Evolutionary conservation across 35 echinoderm and acorn worm genomes (phyloP), one percentile per base, ranked within the genome.

Genomic region (Ophioderma brevispina): DNA sequence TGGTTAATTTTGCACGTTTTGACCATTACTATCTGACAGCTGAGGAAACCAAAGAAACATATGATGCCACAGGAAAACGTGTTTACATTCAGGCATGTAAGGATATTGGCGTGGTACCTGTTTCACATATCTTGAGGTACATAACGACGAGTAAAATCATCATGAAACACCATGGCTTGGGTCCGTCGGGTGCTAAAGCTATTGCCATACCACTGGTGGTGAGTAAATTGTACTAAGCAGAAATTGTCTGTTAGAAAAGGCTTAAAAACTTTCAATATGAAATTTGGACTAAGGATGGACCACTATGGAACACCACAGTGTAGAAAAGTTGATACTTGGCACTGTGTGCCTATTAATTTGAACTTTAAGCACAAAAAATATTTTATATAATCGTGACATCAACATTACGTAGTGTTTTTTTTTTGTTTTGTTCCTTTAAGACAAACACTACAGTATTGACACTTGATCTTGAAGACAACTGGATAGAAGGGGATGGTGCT

Each of bases 111-210:
- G 93, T 98, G 0, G 91, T 98, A 32, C 96, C 96, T 17, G 93
- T 90, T 0, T 98, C 96, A 0, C 90, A 95, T 35, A 95, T 98
- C 64, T 80, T 98, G n/a, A 90, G 96, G 39, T 88, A 98, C 85
- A 98, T 98, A 23, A 91, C 87, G 39, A 89, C 82, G n/a, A 38
- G 78, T 37, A 78, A 52, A 37, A 84, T 98, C 30, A 81, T 76
- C 11, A 98, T 98, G 96, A 98, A 98, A 79, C 96, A 98, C 75
- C 96, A 98, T 41, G 96, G 96, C 15, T 75, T 98, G 23, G 96
- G 96, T 14, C 96, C 96, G 1, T 76, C 81, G 33, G 96, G 96
- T n/a, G 91, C 93, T 30, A 98, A 98, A 64, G 96, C 96, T 40
- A 93, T 95, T 25, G 82, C 96, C 8, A 86, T 98, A 43, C 84